Evolutionary conservation across 2,888 invertebrate genomes (phyloP), one percentile per base, ranked within the genome.

Genomic region (Lutraria lutraria): DNA sequence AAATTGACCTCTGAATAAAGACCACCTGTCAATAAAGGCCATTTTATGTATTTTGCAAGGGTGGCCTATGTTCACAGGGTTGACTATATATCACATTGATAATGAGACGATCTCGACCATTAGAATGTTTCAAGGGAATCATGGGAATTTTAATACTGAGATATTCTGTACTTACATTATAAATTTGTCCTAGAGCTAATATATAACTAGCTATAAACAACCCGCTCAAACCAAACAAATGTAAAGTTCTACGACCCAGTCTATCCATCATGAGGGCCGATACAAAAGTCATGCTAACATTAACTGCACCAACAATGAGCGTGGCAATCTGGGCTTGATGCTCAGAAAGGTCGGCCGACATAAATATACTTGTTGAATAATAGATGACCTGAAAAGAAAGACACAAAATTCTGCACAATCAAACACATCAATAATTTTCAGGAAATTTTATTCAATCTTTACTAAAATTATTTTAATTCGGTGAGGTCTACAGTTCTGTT

Each of bases 341-440:
- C 0, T 97, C 97, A 0, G 96, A 97, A 53, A 99, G 96, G 0
- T 98, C 97, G 6, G 98, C 98, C 93, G 95, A 97, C 90, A 96
- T 96, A 97, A 99, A 99, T 93, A 99, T 98, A 85, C 98, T 98
- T 0, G 99, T 99, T 90, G 99, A 99, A 97, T 99, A 99, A 97
- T 99, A 99, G 97, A 99, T 98, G 94, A 99, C 98, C 98, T 98
- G 97, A 16, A 93, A 90, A n/a, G 19, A 72, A 76, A 82, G 81
- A 43, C 43, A 43, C 8, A 8, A 81, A 54, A 10, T 43, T 4
- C 8, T 2, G 8, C 43, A 43, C 4, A 43, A 43, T 43, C 43
- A 43, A 43, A 43, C 43, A 43, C 8, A 43, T 43, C 43, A 2
- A 43, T 2, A 43, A 43, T 43, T 43, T 43, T 43, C 43, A 43